Conservation (phyloP, 2,888 invertebrate species). For the Conistra vaccinii region DNA sequence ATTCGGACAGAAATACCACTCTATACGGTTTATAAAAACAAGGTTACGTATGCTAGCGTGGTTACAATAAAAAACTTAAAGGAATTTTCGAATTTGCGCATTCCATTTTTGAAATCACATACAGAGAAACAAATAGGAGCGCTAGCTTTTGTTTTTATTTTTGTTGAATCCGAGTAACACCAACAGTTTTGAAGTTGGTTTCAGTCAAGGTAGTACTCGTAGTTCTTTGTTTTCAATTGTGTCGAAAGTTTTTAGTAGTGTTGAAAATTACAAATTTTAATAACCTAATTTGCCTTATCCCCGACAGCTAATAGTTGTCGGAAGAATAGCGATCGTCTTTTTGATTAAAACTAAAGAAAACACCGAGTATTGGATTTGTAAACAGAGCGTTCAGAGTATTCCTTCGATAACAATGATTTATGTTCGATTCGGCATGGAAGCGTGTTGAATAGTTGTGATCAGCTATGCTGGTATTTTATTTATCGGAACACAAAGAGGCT, state of each 20-base stretch:
- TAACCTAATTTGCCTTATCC: background rate
- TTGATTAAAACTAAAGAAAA: background rate
- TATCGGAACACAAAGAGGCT: background rate
- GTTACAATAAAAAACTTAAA: background rate
- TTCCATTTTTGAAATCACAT: slow-evolving; percentile 15
- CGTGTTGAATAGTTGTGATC: background rate
- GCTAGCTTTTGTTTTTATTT: too few relatives aligned
- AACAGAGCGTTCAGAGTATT: background rate
- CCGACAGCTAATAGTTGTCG: background rate
- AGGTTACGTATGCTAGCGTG: background rate
- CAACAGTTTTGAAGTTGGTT: background rate
- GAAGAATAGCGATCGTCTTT: background rate
- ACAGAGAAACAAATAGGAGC: background rate
- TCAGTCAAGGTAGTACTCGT: background rate
- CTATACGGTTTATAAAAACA: slow-evolving; percentile 10
- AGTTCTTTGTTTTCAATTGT: background rate
- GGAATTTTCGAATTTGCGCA: background rate
- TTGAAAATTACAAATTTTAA: background rate
- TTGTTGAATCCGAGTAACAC: too few relatives aligned
- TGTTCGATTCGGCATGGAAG: background rate
- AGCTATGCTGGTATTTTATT: background rate
- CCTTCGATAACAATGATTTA: background rate
- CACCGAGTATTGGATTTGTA: background rate
- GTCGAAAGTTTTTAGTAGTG: background rate
- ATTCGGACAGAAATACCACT: background rate